A percentile compares a stretch with the other conserved stretches of the same genome.
phyloP scores from a whole-genome alignment of 2,888 invertebrate genomes.

The Drosophila pullipes region DNA sequence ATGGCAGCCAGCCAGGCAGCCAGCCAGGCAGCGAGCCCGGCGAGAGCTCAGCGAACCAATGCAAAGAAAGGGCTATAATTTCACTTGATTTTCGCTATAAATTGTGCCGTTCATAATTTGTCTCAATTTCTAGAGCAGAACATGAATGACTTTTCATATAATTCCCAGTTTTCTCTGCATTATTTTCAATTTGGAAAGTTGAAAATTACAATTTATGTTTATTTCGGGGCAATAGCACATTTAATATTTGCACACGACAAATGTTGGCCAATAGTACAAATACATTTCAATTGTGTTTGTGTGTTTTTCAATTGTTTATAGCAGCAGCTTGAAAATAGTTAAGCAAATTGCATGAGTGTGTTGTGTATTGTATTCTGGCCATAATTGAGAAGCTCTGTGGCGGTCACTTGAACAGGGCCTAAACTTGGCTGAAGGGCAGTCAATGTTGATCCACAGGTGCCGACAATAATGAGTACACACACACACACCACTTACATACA shows the following conservation, averaged over 20 bases:
- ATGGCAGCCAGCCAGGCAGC: not conserved
- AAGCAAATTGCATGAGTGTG: conserved; percentile 14
- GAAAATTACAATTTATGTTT: conserved; percentile 26
- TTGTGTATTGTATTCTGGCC: conserved; percentile 29
- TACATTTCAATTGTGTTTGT: conserved; percentile 35
- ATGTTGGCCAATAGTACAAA: conserved; percentile 20
- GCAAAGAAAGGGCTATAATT: conserved; percentile 65
- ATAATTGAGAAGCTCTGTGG: conserved; percentile 17
- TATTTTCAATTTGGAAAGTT: conserved; percentile 29
- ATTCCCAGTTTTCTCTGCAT: conserved; percentile 13
- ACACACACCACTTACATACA: conserved; percentile 24
- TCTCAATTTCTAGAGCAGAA: conserved; percentile 72
- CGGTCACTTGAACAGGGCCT: conserved; percentile 63
- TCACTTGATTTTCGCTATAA: conserved; percentile 52
- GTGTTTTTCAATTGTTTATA: conserved; percentile 17
- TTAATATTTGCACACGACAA: conserved; percentile 26
- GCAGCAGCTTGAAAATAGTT: conserved; percentile 23
- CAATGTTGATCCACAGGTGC: conserved; percentile 74
- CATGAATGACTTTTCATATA: conserved; percentile 27
- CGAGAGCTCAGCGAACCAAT: conserved; percentile 38
- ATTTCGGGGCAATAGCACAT: conserved; percentile 5
- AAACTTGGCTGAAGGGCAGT: conserved; percentile 65
- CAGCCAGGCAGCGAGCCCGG: not conserved
- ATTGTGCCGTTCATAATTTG: conserved; percentile 75
- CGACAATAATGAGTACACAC: conserved; percentile 46